phyloP scores from a whole-genome alignment of 2,797 vertebrate species.

The Gallinago solitaria region DNA sequence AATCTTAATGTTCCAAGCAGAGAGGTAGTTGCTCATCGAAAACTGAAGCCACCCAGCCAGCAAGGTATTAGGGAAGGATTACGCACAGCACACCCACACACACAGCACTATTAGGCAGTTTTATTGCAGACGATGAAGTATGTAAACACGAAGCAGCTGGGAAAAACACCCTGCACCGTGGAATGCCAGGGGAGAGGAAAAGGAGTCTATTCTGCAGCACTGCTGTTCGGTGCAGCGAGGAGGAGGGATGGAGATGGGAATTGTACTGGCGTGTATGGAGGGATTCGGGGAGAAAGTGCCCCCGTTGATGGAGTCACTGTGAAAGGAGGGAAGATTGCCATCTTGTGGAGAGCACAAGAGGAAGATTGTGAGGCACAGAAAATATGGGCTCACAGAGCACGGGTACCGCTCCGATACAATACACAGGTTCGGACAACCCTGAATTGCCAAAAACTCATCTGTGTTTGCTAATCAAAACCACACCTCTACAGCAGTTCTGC shows the following conservation, averaged over 20 bases:
- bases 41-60: not conserved
- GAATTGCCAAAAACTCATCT: not conserved
- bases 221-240: not conserved
- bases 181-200: not conserved
- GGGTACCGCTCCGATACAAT: not conserved
- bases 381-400: not conserved
- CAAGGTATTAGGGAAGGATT: not conserved
- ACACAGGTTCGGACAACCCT: not conserved
- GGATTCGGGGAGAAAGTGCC: not conserved
- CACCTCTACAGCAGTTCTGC: not conserved
- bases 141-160: fast-evolving
- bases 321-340: conserved; percentile 27
- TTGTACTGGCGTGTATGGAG: not conserved
- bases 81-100: not conserved
- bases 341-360: conserved; percentile 3
- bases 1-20: not conserved
- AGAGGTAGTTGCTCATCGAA: not conserved
- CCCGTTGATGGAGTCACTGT: not conserved
- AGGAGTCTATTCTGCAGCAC: not conserved
- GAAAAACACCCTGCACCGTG: not conserved
- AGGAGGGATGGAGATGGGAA: not conserved
- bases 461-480: fast-evolving
- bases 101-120: not conserved
- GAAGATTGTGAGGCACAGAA: not conserved
- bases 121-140: not conserved